phyloP scores from a whole-genome alignment of 1,140 invertebrate genomes.

The Calosoma granatense region DNA sequence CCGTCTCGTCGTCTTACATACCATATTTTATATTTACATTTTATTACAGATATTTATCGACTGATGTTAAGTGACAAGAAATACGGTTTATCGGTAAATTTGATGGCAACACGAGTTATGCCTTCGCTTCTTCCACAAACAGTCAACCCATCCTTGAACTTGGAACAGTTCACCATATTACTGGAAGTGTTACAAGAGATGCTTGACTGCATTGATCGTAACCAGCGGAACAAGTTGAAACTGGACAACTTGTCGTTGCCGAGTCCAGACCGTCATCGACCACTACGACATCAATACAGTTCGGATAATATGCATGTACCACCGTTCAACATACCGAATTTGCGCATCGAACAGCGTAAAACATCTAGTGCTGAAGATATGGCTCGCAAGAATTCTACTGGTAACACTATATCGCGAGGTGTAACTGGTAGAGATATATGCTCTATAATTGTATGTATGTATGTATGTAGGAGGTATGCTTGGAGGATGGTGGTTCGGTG shows the following conservation, averaged over 20 bases:
- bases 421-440: not conserved
- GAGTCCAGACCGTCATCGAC: conserved; percentile 64
- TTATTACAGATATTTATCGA: conserved; percentile 77
- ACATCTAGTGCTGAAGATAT: conserved; percentile 82
- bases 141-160: conserved; percentile 77
- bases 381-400: conserved; percentile 71
- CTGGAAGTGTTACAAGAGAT: conserved; percentile 89
- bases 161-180: conserved; percentile 81
- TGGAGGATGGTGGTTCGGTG: conserved; percentile 61
- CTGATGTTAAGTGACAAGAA: conserved; percentile 85
- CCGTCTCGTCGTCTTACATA: too few relatives aligned
- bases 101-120: conserved; percentile 90
- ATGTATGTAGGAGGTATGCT: conserved; percentile 43
- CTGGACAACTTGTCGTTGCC: conserved; percentile 64
- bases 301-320: conserved; percentile 77
- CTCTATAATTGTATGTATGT: not conserved
- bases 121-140: conserved; percentile 86
- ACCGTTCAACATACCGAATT: conserved; percentile 75
- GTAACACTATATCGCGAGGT: conserved; percentile 37
- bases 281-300: conserved; percentile 70
- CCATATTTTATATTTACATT: conserved; percentile 5
- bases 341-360: conserved; percentile 73
- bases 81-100: conserved; percentile 82
- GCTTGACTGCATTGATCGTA: conserved; percentile 83
- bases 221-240: conserved; percentile 75